Evolutionary conservation across 2,113 vertebrate genomes (phyloP).

Genomic region (Pongo abelii): DNA sequence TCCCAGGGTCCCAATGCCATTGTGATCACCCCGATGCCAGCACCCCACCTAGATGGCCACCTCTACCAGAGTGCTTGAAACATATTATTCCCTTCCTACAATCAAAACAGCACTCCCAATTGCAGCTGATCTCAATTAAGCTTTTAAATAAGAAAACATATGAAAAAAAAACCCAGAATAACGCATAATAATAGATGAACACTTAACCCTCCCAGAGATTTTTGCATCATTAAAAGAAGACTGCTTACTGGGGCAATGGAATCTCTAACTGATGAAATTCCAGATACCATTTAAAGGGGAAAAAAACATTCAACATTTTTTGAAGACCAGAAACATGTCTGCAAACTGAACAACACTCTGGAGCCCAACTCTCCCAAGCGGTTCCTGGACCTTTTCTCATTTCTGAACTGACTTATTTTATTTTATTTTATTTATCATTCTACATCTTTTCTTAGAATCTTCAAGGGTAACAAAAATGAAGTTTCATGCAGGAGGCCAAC

Average conservation of each 20-base stretch:
- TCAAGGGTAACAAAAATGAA: not conserved
- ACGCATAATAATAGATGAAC: not conserved
- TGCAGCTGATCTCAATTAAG: not conserved
- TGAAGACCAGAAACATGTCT: not conserved
- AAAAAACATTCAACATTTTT: not conserved
- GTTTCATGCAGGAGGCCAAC: not conserved
- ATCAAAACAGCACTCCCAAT: not conserved
- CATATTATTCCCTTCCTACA: not conserved
- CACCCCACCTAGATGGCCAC: not conserved
- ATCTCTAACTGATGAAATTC: not conserved
- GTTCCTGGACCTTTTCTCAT: not conserved
- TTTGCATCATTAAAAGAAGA: not conserved
- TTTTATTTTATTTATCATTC: not conserved
- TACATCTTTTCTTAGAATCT: not conserved
- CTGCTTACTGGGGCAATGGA: not conserved
- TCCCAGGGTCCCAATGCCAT: not conserved
- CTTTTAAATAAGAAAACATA: not conserved
- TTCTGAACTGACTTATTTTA: not conserved
- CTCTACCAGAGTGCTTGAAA: not conserved
- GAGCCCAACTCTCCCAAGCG: not conserved
- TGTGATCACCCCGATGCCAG: not conserved
- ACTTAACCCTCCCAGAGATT: not conserved
- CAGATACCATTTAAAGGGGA: not conserved
- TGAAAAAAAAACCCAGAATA: not conserved
- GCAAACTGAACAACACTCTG: not conserved